These are phyloP conservation scores for Bradypodion ventrale DNA, from an alignment of 2,797 vertebrate species.

Conservation along the genomic window DNA sequence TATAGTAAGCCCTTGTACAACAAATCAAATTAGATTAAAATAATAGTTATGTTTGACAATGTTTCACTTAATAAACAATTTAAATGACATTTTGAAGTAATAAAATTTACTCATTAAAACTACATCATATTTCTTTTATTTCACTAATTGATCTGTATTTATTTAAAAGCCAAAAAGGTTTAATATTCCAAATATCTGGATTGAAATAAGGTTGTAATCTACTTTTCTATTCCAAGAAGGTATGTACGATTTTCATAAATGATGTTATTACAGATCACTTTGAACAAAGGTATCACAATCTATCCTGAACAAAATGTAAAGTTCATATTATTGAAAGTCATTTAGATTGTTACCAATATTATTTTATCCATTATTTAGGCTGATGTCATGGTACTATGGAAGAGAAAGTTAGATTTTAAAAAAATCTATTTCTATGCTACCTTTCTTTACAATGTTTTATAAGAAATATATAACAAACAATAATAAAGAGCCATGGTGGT, in stretches of 20 bases:
- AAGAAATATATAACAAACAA: neutral
- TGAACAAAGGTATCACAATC: conserved; percentile 27
- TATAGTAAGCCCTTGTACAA: conserved; percentile 25
- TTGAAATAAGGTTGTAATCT: conserved; percentile 21
- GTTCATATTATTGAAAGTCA: conserved; percentile 17
- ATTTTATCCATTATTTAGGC: conserved; percentile 22
- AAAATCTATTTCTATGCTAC: conserved; percentile 44
- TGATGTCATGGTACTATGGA: neutral
- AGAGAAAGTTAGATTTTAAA: conserved; percentile 26
- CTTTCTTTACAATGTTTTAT: conserved; percentile 29
- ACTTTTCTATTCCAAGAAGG: neutral
- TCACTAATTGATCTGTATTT: conserved; percentile 67
- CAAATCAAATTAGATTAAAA: conserved; percentile 9
- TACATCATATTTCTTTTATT: conserved; percentile 67
- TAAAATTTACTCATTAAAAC: conserved; percentile 76
- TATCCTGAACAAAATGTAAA: conserved; percentile 23
- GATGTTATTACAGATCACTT: conserved; percentile 43
- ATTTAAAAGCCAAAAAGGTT: conserved; percentile 51
- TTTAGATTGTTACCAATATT: conserved; percentile 12
- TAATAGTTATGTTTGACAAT: no score
- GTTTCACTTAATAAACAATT: no score
- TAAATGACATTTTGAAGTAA: conserved; percentile 76
- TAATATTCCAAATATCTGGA: conserved; percentile 37
- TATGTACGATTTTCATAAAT: neutral
- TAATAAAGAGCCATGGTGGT: no score